Evolutionary conservation across 2,888 invertebrate genomes (phyloP).

Genomic region (Hydropsyche betteni): DNA sequence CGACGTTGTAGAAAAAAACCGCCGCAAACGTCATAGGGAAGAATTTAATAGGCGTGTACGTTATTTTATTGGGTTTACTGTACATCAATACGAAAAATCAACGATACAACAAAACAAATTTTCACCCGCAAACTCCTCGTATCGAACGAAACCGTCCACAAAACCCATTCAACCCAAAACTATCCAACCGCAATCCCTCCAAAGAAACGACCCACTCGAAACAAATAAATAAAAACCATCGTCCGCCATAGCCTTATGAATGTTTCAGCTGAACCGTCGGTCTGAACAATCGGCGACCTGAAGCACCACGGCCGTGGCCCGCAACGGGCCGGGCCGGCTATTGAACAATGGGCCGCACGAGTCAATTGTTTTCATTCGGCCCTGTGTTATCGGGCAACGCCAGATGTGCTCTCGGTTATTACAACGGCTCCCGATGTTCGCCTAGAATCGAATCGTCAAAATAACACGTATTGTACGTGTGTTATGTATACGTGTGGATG

Average conservation of each 20-base stretch:
- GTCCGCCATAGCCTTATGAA: slow-evolving; percentile 39
- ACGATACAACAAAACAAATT: no score
- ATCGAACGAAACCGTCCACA: no score
- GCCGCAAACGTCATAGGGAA: no score
- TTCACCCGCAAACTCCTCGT: no score
- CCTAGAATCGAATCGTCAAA: slow-evolving; percentile 14
- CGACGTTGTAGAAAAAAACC: no score
- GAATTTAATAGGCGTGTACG: no score
- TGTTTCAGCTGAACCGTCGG: slow-evolving; percentile 47
- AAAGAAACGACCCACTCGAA: slow-evolving; percentile 25
- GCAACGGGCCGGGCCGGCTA: not conserved
- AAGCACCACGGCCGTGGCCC: slow-evolving; percentile 12
- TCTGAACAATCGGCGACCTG: slow-evolving; percentile 40
- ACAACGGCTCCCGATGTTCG: not conserved
- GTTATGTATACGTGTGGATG: no score
- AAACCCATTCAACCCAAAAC: no score
- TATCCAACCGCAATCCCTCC: not conserved
- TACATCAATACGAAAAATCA: no score
- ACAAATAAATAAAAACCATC: slow-evolving; percentile 21
- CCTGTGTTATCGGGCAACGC: slow-evolving; percentile 44
- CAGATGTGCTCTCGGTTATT: slow-evolving; percentile 36
- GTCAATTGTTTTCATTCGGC: slow-evolving; percentile 44
- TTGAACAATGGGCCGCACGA: slow-evolving; percentile 42
- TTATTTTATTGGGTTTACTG: no score
- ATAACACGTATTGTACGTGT: not conserved